Conservation (phyloP, 2,113 vertebrate genomes). For the Salvator merianae region DNA sequence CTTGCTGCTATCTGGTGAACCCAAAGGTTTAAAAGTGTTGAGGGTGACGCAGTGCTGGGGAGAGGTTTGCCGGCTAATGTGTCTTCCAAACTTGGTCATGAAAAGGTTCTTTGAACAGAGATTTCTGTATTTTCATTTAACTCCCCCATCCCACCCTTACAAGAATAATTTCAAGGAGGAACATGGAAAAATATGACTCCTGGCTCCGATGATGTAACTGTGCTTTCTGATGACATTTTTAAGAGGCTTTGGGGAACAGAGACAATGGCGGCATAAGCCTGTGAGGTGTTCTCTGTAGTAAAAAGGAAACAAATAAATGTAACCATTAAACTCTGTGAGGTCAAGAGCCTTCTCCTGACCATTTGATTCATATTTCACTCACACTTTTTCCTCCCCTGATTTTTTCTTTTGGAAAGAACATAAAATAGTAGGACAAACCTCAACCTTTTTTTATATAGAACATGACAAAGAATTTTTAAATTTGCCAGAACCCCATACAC, state of each 20-base stretch:
- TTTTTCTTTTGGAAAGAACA: slow-evolving; percentile 55
- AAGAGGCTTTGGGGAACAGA: slow-evolving; percentile 69
- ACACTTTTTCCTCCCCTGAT: slow-evolving; percentile 52
- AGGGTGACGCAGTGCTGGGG: too few species aligned
- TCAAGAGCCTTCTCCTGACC: slow-evolving; percentile 68
- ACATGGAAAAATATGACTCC: slow-evolving; percentile 56
- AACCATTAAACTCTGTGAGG: slow-evolving; percentile 71
- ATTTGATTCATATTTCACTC: slow-evolving; percentile 62
- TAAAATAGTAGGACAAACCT: slow-evolving; percentile 59
- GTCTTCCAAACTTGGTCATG: slow-evolving; percentile 21
- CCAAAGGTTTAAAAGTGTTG: too few species aligned
- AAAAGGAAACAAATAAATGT: slow-evolving; percentile 75
- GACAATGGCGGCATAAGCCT: slow-evolving; percentile 64
- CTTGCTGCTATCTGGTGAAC: too few species aligned
- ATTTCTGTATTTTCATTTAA: slow-evolving; percentile 31
- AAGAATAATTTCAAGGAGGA: slow-evolving; percentile 64
- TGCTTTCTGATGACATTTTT: slow-evolving; percentile 55
- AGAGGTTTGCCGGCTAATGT: too few species aligned
- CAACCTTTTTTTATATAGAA: slow-evolving; percentile 51
- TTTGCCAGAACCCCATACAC: background rate
- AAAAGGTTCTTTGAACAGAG: slow-evolving; percentile 39
- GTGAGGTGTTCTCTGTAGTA: slow-evolving; percentile 71
- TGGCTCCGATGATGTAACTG: slow-evolving; percentile 65
- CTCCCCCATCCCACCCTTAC: background rate
- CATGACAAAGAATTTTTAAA: slow-evolving; percentile 3